A percentile compares a stretch with the other conserved stretches of the same genome.
Evolutionary conservation across 2,888 invertebrate genomes (phyloP).

Genomic region (Amiota mariae): DNA sequence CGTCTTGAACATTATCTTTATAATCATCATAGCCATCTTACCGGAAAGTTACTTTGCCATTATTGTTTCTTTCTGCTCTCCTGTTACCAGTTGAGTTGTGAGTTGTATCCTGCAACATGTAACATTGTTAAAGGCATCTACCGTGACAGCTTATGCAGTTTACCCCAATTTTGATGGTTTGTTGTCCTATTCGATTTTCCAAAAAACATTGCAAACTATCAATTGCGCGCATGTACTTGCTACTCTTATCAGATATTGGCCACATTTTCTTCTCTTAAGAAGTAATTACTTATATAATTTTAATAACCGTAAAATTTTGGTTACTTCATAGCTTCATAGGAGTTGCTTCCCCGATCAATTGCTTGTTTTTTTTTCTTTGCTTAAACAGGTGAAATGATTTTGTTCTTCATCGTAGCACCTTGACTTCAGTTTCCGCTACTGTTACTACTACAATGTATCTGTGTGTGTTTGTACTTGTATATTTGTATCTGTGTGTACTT

Average conservation of each 20-base stretch:
- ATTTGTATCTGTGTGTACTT: too few relatives aligned
- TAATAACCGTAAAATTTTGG: constrained; percentile 41
- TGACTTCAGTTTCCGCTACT: constrained; percentile 58
- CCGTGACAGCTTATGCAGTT: constrained; percentile 32
- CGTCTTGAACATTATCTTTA: constrained; percentile 50
- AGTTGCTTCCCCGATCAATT: not conserved
- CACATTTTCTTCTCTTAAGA: constrained; percentile 17
- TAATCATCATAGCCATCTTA: constrained; percentile 10
- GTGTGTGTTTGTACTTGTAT: too few relatives aligned
- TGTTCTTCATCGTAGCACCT: constrained; percentile 46
- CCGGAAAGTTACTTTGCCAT: constrained; percentile 35
- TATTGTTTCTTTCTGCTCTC: constrained; percentile 33
- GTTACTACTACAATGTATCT: not conserved
- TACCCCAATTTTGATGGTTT: too few relatives aligned
- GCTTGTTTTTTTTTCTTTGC: not conserved
- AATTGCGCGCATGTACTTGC: too few relatives aligned
- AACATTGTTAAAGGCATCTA: constrained; percentile 31
- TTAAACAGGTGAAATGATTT: constrained; percentile 65
- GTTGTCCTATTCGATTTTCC: too few relatives aligned
- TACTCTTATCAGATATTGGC: constrained; percentile 4
- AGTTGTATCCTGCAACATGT: constrained; percentile 49
- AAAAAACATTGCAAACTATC: too few relatives aligned
- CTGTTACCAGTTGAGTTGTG: constrained; percentile 27
- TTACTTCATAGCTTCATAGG: constrained; percentile 1
- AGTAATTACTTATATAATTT: constrained; percentile 35